phyloP scores from a whole-genome alignment of 2,888 invertebrate species.

The Thymelicus sylvestris region DNA sequence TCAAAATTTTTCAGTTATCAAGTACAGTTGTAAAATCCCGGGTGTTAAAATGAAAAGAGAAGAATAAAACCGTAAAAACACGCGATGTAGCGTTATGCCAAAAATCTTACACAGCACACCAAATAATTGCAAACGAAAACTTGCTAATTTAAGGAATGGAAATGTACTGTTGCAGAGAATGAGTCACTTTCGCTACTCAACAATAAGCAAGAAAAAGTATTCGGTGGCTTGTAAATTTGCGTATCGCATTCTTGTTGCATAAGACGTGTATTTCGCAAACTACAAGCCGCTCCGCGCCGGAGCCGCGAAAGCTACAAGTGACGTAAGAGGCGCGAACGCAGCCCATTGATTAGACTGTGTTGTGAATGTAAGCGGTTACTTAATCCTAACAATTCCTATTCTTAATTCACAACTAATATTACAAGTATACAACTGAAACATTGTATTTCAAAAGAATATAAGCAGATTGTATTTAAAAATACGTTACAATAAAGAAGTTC shows the following conservation, averaged over 20 bases:
- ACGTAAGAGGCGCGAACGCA: conserved; percentile 67
- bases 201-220: conserved; percentile 49
- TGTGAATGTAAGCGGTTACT: conserved; percentile 75
- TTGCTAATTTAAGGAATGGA: not conserved
- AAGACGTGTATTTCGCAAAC: conserved; percentile 73
- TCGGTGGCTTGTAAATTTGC: conserved; percentile 62
- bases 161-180: conserved; percentile 16
- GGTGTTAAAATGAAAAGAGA: too few species aligned
- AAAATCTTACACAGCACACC: not conserved
- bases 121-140: not conserved
- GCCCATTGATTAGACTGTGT: conserved; percentile 76
- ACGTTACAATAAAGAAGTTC: too few species aligned
- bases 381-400: conserved; percentile 59
- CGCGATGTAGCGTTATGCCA: too few species aligned
- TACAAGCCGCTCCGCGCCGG: conserved; percentile 13
- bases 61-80: too few species aligned
- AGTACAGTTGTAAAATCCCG: too few species aligned
- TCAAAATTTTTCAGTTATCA: too few species aligned
- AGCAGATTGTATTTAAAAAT: too few species aligned
- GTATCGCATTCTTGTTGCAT: conserved; percentile 71
- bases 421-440: conserved; percentile 17
- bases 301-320: conserved; percentile 71
- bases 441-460: too few species aligned
- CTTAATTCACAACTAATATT: conserved; percentile 38
- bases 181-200: conserved; percentile 26